phyloP scores from a whole-genome alignment of 2,113 vertebrate species.

The Neolamprologus longior region DNA sequence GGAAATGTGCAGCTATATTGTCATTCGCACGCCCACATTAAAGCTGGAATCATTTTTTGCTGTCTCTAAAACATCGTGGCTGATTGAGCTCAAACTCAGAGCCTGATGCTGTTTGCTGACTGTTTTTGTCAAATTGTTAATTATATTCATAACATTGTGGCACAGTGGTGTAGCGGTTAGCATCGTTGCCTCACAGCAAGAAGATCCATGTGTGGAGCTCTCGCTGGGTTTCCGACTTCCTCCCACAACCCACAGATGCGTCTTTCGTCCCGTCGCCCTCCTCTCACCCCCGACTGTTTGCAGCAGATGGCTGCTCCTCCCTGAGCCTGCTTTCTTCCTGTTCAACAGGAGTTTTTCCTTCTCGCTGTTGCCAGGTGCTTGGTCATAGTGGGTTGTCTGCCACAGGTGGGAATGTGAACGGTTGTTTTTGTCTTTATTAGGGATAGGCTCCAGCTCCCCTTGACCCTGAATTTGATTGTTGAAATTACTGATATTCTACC shows the following conservation, averaged over 20 bases:
- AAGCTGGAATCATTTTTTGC: neutral
- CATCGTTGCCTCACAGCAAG: neutral
- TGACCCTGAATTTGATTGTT: neutral
- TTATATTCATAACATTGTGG: neutral
- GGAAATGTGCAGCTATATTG: neutral
- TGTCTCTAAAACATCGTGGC: neutral
- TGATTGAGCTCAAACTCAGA: neutral
- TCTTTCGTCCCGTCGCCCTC: fast-evolving
- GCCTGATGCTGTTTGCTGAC: neutral
- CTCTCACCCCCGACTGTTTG: neutral
- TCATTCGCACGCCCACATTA: neutral
- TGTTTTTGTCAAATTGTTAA: neutral
- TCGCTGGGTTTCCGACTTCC: fast-evolving
- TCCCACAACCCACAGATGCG: neutral
- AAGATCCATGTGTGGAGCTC: neutral
- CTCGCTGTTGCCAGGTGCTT: neutral
- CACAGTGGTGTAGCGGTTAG: neutral
- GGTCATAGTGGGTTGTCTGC: neutral
- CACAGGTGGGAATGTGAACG: neutral
- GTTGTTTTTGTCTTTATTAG: neutral
- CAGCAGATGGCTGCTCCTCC: neutral
- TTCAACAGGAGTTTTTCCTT: neutral
- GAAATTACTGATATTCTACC: neutral
- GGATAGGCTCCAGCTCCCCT: neutral
- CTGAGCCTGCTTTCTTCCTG: neutral